phyloP scores from a whole-genome alignment of 2,888 invertebrate species.

The Clusia tigrina region DNA sequence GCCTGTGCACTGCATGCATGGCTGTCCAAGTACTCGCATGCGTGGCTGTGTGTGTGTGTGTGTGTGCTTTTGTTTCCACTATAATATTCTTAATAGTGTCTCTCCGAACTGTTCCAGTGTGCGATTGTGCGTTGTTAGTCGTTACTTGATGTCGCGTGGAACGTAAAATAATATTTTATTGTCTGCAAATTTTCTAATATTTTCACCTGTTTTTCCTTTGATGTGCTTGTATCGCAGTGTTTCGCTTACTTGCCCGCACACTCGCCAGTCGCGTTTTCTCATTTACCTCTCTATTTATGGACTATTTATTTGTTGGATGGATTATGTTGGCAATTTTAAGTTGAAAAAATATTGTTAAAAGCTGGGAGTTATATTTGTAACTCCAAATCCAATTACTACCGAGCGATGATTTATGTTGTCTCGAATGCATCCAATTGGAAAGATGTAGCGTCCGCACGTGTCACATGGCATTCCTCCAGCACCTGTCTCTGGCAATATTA shows the following conservation, averaged over 20 bases:
- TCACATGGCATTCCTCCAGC: too few relatives aligned
- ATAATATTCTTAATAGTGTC: too few relatives aligned
- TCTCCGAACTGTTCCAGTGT: too few relatives aligned
- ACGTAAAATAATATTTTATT: conserved; percentile 41
- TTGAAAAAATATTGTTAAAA: too few relatives aligned
- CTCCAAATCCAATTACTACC: not conserved
- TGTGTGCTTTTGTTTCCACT: conserved; percentile 8
- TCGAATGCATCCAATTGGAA: not conserved
- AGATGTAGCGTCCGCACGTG: not conserved
- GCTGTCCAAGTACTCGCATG: conserved; percentile 12
- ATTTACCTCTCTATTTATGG: too few relatives aligned
- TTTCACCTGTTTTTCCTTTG: conserved; percentile 31
- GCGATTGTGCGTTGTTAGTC: conserved; percentile 32
- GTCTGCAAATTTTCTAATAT: conserved; percentile 21
- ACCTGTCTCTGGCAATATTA: conserved; percentile 9
- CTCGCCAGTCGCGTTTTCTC: too few relatives aligned
- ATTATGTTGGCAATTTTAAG: too few relatives aligned
- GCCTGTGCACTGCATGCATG: too few relatives aligned
- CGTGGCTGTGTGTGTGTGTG: not conserved
- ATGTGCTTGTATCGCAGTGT: not conserved
- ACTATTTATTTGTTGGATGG: too few relatives aligned
- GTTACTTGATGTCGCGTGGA: too few relatives aligned
- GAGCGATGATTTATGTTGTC: not conserved
- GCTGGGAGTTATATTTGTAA: too few relatives aligned
- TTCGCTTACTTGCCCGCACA: too few relatives aligned